phyloP scores from a whole-genome alignment of 92 coral and sea anemone species.

The Montipora capitata region DNA sequence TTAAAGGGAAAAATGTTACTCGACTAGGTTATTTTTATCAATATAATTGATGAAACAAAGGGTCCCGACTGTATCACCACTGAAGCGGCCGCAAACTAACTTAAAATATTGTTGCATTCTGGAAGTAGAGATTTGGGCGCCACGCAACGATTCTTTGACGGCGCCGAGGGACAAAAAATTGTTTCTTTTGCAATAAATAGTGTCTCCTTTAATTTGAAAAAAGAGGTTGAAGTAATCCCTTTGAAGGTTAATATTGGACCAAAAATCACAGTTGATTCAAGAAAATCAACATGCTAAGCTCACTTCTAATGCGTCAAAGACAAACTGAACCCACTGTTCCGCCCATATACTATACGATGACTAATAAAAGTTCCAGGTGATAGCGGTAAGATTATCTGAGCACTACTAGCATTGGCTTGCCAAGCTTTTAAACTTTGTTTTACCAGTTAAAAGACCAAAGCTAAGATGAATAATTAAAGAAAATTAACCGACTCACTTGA shows the following conservation, averaged over 20 bases:
- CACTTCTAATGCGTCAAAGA: background rate
- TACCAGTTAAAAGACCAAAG: slow-evolving; percentile 28
- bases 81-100: slow-evolving; percentile 37
- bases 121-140: slow-evolving; percentile 42
- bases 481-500: slow-evolving; percentile 72
- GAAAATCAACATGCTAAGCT: background rate
- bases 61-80: slow-evolving; percentile 48
- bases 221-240: background rate
- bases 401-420: background rate
- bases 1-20: slow-evolving; percentile 19
- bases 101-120: slow-evolving; percentile 63
- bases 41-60: slow-evolving; percentile 59
- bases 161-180: background rate
- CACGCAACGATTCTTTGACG: slow-evolving; percentile 45
- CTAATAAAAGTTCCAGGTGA: background rate
- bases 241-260: background rate
- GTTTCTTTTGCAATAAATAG: background rate
- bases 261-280: slow-evolving; percentile 20
- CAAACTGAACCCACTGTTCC: slow-evolving; percentile 4
- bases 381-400: background rate
- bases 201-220: background rate
- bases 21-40: slow-evolving; percentile 48
- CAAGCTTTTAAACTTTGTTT: background rate
- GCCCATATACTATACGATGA: background rate
- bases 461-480: slow-evolving; percentile 6